Base-by-base conservation (phyloP, 2,888 invertebrate species). In the Quadriops clusia region DNA sequence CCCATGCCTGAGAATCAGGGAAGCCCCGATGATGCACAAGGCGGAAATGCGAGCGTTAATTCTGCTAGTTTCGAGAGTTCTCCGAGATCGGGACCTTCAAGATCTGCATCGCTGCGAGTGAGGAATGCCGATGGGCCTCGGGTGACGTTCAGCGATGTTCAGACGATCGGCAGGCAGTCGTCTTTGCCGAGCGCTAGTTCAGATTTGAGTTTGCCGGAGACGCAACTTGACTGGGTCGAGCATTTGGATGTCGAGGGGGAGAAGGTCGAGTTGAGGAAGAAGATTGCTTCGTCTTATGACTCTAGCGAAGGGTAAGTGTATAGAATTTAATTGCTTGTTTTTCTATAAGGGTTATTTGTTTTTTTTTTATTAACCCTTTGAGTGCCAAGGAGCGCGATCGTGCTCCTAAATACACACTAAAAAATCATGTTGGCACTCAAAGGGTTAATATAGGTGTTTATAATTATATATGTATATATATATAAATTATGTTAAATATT, bases 171-270 rank as follows among this genome's bases (percentile, higher is more conserved):
- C 51, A 60, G 66, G 7, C 85, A 85, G 68, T 76, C 77, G 27
- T 85, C 84, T 4, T 59, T 85, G 42, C 85, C 85, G 1, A 82
- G 82, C 50, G 78, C 76, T 11, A 72, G 74, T 33, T 74, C 75
- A 0, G 80, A 80, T 40, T 56, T 72, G n/a, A 75, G 74, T 45
- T 58, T 72, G 17, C 69, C 69, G 1, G 74, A 74, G 43, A 61
- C 62, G 4, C 60, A 61, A 8, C 44, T 68, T 11, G 70, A 70
- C 47, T 75, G 76, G 73, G 70, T 70, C 3, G 66, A 68, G 23
- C 67, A 70, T 20, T 67, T 77, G 5, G 72, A 74, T 23, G 69
- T 76, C 21, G 76, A 76, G 40, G 74, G 74, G 2, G 74, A 72
- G 35, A 68, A 67, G 23, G 74, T 77, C 3, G 72, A 74, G 44